phyloP scores from a whole-genome alignment of 2,888 invertebrate species.

The Adelphocoris suturalis region DNA sequence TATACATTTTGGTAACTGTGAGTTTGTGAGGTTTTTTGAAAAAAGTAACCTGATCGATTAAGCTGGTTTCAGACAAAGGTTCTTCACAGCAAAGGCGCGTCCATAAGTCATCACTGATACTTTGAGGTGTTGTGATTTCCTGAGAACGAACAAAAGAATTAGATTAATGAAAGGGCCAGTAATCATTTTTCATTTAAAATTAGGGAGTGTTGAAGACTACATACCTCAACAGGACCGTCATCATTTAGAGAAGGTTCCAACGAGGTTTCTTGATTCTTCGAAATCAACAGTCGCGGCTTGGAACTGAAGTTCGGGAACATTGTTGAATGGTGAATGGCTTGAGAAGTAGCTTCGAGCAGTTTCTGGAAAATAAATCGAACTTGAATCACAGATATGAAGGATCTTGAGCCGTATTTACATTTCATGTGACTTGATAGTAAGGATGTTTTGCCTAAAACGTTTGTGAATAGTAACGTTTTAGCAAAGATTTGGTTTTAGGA shows the following conservation, averaged over 20 bases:
- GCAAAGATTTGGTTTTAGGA: too few species aligned
- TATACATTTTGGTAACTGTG: background rate
- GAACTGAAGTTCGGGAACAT: background rate
- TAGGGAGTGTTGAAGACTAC: background rate
- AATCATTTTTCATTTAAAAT: background rate
- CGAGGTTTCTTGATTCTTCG: background rate
- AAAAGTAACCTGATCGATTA: background rate
- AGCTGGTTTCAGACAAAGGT: background rate
- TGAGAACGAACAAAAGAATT: background rate
- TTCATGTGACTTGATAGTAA: background rate
- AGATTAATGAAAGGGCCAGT: background rate
- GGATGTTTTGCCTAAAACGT: too few species aligned
- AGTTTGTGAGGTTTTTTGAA: background rate
- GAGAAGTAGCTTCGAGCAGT: background rate
- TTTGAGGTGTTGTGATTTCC: background rate
- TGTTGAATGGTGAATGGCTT: background rate
- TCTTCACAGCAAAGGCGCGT: background rate
- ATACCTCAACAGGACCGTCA: background rate
- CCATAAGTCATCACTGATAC: slow-evolving; percentile 1
- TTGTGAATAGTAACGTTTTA: too few species aligned
- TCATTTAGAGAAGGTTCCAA: background rate
- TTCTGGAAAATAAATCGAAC: background rate
- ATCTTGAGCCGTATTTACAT: too few species aligned
- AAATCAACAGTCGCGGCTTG: background rate
- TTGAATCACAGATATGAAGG: too few species aligned